Evolutionary conservation across 1,140 invertebrate genomes (phyloP).

Genomic region (Asobara japonica): DNA sequence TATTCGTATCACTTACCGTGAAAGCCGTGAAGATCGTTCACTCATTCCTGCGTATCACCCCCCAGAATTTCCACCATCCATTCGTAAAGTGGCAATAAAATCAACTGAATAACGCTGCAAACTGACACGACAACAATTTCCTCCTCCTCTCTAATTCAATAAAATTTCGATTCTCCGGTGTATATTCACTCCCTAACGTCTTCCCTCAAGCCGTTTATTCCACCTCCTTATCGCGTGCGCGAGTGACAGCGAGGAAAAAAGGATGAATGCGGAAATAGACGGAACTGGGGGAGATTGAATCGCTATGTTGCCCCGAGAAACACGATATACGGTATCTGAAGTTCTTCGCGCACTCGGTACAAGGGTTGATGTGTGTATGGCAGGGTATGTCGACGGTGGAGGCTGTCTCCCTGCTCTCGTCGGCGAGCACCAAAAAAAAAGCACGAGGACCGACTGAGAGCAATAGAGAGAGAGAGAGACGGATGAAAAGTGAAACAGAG

Average conservation of each 20-base stretch:
- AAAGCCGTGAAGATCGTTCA: not conserved
- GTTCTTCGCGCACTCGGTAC: not conserved
- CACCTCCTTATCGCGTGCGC: not conserved
- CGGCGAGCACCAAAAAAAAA: not conserved
- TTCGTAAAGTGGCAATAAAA: not conserved
- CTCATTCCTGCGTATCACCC: not conserved
- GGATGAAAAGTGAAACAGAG: not conserved
- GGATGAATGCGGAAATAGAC: not conserved
- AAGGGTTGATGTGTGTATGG: not conserved
- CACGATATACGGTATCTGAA: not conserved
- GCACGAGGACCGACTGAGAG: not conserved
- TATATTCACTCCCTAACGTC: slow-evolving; percentile 8
- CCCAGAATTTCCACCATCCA: not conserved
- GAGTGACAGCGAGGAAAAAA: not conserved
- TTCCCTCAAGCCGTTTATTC: slow-evolving; percentile 12
- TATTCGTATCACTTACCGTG: slow-evolving; percentile 2
- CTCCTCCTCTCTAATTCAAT: slow-evolving; percentile 15
- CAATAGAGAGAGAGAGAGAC: no score
- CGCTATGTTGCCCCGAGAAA: not conserved
- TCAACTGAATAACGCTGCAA: not conserved
- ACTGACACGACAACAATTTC: slow-evolving; percentile 9
- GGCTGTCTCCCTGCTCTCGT: no score
- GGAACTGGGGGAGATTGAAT: slow-evolving; percentile 21
- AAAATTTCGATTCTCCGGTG: not conserved
- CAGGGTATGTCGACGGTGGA: no score